These are phyloP conservation scores for Bufotes viridis DNA, from an alignment of 2,797 vertebrate genomes.

Conservation along the genomic window DNA sequence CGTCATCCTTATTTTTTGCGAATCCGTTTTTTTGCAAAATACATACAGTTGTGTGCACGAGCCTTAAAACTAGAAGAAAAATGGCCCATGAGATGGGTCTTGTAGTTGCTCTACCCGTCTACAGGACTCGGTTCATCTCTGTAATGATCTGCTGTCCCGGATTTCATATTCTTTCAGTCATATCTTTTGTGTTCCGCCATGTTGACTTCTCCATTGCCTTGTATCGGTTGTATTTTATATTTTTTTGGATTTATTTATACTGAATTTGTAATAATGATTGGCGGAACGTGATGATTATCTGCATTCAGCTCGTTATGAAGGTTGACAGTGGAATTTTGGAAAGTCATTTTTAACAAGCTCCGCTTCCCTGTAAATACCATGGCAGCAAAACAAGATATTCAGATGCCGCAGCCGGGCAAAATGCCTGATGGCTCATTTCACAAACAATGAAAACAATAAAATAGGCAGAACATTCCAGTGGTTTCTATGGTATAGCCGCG, in stretches of 20 bases:
- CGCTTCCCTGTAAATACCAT: not conserved
- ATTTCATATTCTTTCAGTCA: no score
- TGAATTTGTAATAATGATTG: not conserved
- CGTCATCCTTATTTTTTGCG: no score
- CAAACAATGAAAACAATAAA: not conserved
- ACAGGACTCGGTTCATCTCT: no score
- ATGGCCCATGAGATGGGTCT: no score
- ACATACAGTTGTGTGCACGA: no score
- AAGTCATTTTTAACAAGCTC: not conserved
- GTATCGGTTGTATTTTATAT: no score
- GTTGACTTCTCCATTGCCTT: no score
- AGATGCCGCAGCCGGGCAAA: not conserved
- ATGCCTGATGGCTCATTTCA: not conserved
- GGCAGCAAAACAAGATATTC: not conserved
- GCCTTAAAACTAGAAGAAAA: no score
- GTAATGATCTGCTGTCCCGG: no score
- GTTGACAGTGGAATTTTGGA: not conserved
- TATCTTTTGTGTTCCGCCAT: no score
- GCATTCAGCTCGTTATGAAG: not conserved
- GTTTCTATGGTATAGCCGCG: not conserved
- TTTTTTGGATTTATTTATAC: not conserved
- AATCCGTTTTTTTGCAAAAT: no score
- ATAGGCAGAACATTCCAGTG: not conserved
- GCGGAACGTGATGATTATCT: not conserved
- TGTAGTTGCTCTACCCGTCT: no score